Conservation (phyloP, 2,797 vertebrate genomes). For the Fringilla coelebs region DNA sequence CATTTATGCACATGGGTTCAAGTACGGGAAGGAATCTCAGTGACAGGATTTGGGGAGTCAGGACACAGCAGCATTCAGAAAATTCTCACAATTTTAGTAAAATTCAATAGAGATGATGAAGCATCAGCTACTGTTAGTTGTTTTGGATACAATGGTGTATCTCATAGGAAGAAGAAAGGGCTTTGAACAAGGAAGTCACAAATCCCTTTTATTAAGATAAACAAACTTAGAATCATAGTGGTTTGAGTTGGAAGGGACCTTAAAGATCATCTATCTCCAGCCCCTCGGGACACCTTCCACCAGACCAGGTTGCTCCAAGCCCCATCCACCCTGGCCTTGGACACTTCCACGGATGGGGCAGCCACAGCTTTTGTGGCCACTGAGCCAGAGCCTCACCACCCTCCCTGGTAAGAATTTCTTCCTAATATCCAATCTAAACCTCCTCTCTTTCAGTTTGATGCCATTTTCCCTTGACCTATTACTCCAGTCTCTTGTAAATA, state of each 20-base stretch:
- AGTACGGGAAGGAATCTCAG: not conserved
- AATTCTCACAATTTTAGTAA: not conserved
- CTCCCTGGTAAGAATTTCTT: not conserved
- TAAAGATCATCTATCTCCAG: not conserved
- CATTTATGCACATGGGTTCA: not conserved
- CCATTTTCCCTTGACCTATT: not conserved
- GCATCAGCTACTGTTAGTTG: not conserved
- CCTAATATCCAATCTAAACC: not conserved
- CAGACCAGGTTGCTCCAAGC: accelerated
- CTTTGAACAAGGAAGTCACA: not conserved
- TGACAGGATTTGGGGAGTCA: not conserved
- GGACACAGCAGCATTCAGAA: not conserved
- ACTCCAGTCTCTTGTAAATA: not conserved
- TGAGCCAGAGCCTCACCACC: not conserved
- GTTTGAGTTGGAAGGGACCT: not conserved
- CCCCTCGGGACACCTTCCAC: accelerated
- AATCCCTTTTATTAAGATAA: not conserved
- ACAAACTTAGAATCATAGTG: not conserved
- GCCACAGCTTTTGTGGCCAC: not conserved
- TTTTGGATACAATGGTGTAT: not conserved
- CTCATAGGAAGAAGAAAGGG: not conserved
- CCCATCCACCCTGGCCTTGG: accelerated
- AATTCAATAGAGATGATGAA: not conserved
- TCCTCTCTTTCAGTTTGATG: not conserved
- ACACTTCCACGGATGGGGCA: not conserved